Percentiles rank a stretch among this genome's conserved stretches.
Evolutionary conservation across 2,888 invertebrate species (phyloP).

Genomic region (Hyalella azteca): DNA sequence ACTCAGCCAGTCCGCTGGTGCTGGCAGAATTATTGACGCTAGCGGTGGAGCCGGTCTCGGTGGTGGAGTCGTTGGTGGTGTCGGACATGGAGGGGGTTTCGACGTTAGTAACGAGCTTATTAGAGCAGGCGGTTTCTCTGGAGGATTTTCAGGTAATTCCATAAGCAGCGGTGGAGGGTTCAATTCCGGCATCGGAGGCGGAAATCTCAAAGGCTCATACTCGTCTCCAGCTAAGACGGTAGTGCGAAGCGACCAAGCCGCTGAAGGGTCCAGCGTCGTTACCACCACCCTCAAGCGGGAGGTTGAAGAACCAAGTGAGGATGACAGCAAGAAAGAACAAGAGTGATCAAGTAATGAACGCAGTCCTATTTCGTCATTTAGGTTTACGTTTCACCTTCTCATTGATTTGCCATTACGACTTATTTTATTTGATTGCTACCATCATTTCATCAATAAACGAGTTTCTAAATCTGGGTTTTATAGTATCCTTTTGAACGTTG

Average conservation of each 20-base stretch:
- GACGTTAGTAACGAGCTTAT: neutral
- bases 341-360: neutral
- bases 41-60: slow-evolving; percentile 8
- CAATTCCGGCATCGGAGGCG: neutral
- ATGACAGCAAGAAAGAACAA: neutral
- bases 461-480: neutral
- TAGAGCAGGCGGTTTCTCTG: neutral
- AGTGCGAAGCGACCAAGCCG: neutral
- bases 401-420: neutral
- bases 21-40: slow-evolving; percentile 7
- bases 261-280: slow-evolving; percentile 11
- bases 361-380: slow-evolving; percentile 6
- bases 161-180: neutral
- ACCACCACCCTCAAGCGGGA: slow-evolving; percentile 15
- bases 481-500: neutral
- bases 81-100: neutral
- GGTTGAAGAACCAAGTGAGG: neutral
- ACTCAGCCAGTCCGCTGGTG: slow-evolving; percentile 17
- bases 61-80: slow-evolving; percentile 10
- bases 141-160: too few species aligned
- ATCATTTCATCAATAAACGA: slow-evolving; percentile 8
- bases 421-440: slow-evolving; percentile 27
- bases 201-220: neutral
- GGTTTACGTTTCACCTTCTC: neutral
- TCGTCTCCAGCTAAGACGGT: slow-evolving; percentile 7